A percentile compares a stretch with the other conserved stretches of the same genome.
Evolutionary conservation across 1,140 invertebrate species (phyloP).

Genomic region (Neelides sp.): DNA sequence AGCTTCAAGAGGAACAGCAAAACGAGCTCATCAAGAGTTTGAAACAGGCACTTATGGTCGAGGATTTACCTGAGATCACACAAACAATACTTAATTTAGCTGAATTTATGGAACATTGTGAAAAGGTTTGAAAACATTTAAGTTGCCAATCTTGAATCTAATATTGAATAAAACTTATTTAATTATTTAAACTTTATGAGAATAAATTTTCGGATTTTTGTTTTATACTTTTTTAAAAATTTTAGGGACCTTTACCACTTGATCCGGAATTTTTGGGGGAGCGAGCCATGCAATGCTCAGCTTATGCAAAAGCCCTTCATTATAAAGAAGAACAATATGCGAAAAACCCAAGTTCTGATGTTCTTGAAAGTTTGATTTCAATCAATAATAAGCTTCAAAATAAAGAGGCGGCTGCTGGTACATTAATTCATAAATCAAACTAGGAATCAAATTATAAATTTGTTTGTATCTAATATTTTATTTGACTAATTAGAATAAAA

Average conservation of each 20-base stretch:
- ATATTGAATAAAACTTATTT: not conserved
- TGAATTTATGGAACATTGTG: constrained; percentile 99
- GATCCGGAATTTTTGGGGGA: constrained; percentile 59
- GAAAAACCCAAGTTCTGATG: constrained; percentile 53
- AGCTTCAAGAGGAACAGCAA: constrained; percentile 68
- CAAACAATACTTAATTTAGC: constrained; percentile 95
- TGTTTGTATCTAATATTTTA: not conserved
- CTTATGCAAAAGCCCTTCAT: constrained; percentile 75
- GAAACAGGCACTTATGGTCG: constrained; percentile 76
- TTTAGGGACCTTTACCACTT: constrained; percentile 73
- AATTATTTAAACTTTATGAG: constrained; percentile 1
- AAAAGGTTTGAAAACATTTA: constrained; percentile 44
- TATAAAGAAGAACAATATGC: constrained; percentile 98
- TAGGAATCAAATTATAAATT: not conserved
- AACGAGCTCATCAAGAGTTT: constrained; percentile 75
- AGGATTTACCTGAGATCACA: constrained; percentile 91
- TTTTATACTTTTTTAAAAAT: constrained; percentile 11
- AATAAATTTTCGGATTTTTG: constrained; percentile 8
- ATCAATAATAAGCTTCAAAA: constrained; percentile 99
- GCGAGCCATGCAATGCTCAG: constrained; percentile 56
- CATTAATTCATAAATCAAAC: not conserved
- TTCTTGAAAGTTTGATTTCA: constrained; percentile 85
- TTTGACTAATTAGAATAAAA: not conserved
- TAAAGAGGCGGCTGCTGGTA: constrained; percentile 86
- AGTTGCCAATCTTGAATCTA: not conserved